Percentiles rank a stretch among this genome's conserved stretches.
Evolutionary conservation across 2,797 vertebrate species (phyloP).

Genomic region (Bucorvus abyssinicus): DNA sequence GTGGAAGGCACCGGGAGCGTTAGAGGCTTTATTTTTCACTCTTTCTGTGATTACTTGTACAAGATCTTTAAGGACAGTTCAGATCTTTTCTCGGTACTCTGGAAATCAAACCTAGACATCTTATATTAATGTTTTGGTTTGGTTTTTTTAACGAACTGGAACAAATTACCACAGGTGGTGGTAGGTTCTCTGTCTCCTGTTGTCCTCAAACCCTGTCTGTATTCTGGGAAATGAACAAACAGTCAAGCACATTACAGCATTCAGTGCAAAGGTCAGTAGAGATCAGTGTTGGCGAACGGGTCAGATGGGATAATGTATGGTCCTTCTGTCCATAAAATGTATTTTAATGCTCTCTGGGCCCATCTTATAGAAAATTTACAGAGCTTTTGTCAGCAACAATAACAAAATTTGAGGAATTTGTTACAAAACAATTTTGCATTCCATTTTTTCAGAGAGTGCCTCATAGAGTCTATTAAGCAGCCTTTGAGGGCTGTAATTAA

Average conservation of each 20-base stretch:
- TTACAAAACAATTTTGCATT: background rate
- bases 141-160: background rate
- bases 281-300: background rate
- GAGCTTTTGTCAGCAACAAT: background rate
- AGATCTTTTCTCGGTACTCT: background rate
- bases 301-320: background rate
- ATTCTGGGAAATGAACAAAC: background rate
- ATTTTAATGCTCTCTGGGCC: background rate
- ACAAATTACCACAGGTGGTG: background rate
- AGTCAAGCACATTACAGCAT: background rate
- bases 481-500: background rate
- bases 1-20: background rate
- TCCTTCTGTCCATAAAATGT: background rate
- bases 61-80: background rate
- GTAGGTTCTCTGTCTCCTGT: background rate
- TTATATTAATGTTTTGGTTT: background rate
- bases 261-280: background rate
- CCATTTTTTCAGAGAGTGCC: background rate
- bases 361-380: background rate
- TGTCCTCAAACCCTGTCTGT: background rate
- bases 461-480: background rate
- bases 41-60: background rate
- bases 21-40: background rate
- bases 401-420: background rate
- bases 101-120: background rate